Evolutionary conservation across 2,888 invertebrate genomes (phyloP).

Genomic region (Petrolisthes manimaculis): DNA sequence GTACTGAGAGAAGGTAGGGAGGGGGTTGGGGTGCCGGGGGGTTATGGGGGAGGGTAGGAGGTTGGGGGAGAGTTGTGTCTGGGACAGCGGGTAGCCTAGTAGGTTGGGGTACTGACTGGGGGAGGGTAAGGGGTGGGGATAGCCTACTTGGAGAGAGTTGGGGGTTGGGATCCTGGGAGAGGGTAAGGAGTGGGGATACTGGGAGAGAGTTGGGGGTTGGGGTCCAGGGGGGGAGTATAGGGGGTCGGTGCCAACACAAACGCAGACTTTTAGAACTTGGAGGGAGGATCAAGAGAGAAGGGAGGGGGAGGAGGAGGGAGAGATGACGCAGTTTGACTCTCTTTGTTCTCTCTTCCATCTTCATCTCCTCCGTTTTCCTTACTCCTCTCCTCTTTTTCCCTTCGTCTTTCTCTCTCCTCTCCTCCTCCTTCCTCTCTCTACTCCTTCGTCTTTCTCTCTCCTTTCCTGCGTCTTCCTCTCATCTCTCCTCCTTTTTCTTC

Average conservation of each 20-base stretch:
- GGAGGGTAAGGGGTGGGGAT: neutral
- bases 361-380: neutral
- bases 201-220: constrained; percentile 9
- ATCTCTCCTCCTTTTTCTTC: neutral
- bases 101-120: neutral
- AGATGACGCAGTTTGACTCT: too few relatives aligned
- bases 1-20: neutral
- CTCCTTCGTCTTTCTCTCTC: neutral
- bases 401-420: neutral
- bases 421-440: neutral
- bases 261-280: too few relatives aligned
- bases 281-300: neutral
- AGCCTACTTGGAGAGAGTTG: too few relatives aligned
- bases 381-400: neutral
- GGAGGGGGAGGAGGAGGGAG: neutral
- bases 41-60: neutral
- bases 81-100: neutral
- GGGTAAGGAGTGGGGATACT: neutral
- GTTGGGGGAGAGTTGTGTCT: neutral
- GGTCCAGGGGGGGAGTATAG: neutral
- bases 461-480: neutral
- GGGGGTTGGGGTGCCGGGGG: neutral
- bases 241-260: too few relatives aligned
- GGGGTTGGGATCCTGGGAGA: neutral
- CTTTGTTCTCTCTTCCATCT: too few relatives aligned